A percentile compares a stretch with the other conserved stretches of the same genome.
These are phyloP conservation scores for Neotoxoptera formosana DNA, from an alignment of 1,140 invertebrate species.

Conservation along the genomic window DNA sequence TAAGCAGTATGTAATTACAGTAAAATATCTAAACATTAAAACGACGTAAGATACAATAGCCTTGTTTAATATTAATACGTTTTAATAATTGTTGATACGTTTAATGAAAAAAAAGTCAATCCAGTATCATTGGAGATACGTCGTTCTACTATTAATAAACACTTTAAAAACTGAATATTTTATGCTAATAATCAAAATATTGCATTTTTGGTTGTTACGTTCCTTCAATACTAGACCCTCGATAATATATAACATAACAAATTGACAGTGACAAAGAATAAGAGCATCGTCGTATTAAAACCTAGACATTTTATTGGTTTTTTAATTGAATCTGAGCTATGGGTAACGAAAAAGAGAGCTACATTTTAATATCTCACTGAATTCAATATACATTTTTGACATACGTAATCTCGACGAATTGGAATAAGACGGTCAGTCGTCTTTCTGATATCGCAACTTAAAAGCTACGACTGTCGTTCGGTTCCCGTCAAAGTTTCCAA, in stretches of 20 bases:
- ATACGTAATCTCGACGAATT: neutral
- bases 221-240: neutral
- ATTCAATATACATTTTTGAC: neutral
- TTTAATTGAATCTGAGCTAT: neutral
- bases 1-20: no score
- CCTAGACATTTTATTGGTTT: neutral
- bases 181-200: no score
- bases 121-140: no score
- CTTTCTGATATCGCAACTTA: neutral
- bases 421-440: neutral
- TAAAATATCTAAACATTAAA: no score
- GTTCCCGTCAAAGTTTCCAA: neutral
- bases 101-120: no score
- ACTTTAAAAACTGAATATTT: no score
- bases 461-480: neutral
- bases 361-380: neutral
- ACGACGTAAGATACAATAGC: no score
- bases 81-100: no score
- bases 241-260: neutral
- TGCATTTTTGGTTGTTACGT: conserved; percentile 28
- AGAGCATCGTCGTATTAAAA: neutral
- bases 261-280: neutral
- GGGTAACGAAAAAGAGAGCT: neutral
- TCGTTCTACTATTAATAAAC: no score
- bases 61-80: no score